Evolutionary conservation across 1,140 invertebrate species (phyloP).

Genomic region (Triops longicaudatus): DNA sequence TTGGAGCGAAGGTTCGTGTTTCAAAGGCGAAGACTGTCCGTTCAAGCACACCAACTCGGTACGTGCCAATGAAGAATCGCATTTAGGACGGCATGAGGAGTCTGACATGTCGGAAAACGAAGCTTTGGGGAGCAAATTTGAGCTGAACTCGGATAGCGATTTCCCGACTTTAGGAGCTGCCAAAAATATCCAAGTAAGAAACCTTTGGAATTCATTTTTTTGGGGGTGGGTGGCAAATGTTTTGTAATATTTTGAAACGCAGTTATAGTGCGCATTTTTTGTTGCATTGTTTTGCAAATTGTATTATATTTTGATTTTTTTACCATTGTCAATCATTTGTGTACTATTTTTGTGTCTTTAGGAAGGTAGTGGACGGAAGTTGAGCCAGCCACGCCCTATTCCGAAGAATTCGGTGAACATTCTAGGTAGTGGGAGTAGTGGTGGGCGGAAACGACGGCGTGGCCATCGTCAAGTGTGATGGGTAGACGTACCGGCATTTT

Average conservation of each 20-base stretch:
- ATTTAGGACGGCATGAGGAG: constrained; percentile 17
- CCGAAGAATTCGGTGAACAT: background rate
- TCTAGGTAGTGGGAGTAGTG: background rate
- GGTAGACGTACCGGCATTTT: background rate
- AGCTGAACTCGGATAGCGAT: constrained; percentile 34
- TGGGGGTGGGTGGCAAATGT: no score
- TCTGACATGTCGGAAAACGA: constrained; percentile 21
- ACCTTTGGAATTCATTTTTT: no score
- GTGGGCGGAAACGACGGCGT: background rate
- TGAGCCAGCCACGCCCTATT: background rate
- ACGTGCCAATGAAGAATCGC: background rate
- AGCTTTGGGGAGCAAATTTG: constrained; percentile 30
- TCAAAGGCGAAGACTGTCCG: constrained; percentile 29
- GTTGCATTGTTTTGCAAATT: background rate
- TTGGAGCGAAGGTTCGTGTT: constrained; percentile 33
- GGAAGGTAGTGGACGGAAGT: background rate
- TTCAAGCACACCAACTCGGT: constrained; percentile 23
- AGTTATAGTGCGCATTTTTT: no score
- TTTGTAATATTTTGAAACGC: no score
- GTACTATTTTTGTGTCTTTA: background rate
- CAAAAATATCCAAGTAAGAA: constrained; percentile 31
- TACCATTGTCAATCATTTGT: background rate
- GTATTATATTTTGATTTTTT: background rate
- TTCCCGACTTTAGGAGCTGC: constrained; percentile 33
- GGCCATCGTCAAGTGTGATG: background rate